Conservation (phyloP, 2,113 vertebrate species). For the Antechinus flavipes region DNA sequence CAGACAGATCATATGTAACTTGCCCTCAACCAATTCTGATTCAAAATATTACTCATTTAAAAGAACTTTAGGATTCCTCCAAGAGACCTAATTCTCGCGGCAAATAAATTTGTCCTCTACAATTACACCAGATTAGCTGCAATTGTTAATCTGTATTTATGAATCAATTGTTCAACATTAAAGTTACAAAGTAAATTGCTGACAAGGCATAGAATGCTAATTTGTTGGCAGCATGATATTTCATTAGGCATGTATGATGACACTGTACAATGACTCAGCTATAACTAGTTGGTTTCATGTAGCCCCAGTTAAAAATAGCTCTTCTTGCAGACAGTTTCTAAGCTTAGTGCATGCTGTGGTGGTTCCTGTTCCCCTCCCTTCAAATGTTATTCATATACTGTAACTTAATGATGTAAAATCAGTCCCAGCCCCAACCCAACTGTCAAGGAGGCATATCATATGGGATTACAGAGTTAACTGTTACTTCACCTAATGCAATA, state of each 20-base stretch:
- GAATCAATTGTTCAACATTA: neutral
- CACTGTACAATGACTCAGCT: neutral
- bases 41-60: neutral
- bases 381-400: neutral
- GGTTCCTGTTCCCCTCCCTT: neutral
- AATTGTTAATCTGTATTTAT: neutral
- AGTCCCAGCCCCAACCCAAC: neutral
- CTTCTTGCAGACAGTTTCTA: neutral
- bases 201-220: neutral
- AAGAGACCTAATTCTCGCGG: neutral
- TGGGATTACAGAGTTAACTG: neutral
- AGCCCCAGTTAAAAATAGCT: neutral
- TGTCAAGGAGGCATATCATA: neutral
- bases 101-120: neutral
- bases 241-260: neutral
- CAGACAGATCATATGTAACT: neutral
- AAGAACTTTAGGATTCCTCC: neutral
- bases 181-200: neutral
- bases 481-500: neutral
- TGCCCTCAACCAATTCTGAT: neutral
- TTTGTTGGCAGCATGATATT: neutral
- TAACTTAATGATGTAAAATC: neutral
- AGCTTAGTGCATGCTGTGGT: neutral
- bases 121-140: neutral
- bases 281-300: neutral